Base-by-base conservation (phyloP, 2,888 invertebrate genomes). In the Teleiodes luculella region DNA sequence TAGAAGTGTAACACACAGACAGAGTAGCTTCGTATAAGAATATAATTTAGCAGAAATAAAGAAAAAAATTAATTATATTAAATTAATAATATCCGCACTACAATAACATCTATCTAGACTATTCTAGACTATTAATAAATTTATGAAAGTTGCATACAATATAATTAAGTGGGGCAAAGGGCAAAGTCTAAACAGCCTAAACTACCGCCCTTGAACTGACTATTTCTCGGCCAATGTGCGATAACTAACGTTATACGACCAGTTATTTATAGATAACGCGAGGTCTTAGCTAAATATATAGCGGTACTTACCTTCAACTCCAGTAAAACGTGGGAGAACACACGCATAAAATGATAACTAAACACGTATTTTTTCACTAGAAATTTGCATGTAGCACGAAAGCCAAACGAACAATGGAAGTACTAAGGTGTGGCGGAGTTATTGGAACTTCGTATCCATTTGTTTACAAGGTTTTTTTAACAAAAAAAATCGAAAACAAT, bases 151-250 rank as follows among this genome's bases (percentile, higher is more conserved):
- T n/a, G n/a, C n/a, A n/a, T n/a, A n/a, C n/a, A n/a, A n/a, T n/a
- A n/a, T n/a, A n/a, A n/a, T n/a, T n/a, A n/a, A 28, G n/a, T 7
- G 53, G 64, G 61, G 56, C 63, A 61, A 64, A 64, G 68, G 67
- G 54, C 68, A 68, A 66, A 62, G 61, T 63, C 62, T 64, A 58
- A 48, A 18, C 11, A 11, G 20, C 18, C 39, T 24, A 48, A 45
- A 5, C 11, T 41, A 35, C 2, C 47, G 54, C 65, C 72, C 72
- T 72, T 71, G 72, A 61, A 59, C 54, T 20, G 45, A 16, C n/a
- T 11, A 6, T 28, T 28, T 1, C 41, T 20, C 3, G 39, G 50
- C 37, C 51, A 50, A 28, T 33, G 49, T 14, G 56, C 51, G 53
- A 52, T 53, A 54, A 24, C 39, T 20, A 18, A 16, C 7, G 39